phyloP scores from a whole-genome alignment of 2,113 vertebrate genomes.

The Paramisgurnus dabryanus region DNA sequence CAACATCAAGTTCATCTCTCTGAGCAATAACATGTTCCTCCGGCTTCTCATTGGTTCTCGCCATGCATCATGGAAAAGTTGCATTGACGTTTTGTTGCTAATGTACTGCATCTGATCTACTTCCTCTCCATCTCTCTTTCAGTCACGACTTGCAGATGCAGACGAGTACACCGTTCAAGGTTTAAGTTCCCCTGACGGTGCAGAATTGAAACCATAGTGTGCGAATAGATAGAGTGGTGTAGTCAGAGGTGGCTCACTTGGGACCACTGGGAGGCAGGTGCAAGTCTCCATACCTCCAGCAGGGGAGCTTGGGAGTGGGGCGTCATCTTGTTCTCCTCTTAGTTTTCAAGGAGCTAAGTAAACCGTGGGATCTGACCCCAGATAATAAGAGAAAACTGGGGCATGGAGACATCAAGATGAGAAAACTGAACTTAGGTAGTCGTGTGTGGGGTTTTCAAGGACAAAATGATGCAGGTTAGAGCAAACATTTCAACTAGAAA shows the following conservation, averaged over 20 bases:
- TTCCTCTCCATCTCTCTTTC: slow-evolving; percentile 2
- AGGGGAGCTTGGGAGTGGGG: slow-evolving; percentile 31
- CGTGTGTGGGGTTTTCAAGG: neutral
- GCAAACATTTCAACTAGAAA: neutral
- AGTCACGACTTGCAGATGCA: slow-evolving; percentile 49
- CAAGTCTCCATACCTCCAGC: slow-evolving; percentile 44
- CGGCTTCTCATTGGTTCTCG: neutral
- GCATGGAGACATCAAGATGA: neutral
- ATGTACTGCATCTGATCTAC: neutral
- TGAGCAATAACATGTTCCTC: neutral
- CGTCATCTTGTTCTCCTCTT: slow-evolving; percentile 52
- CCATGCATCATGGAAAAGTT: neutral
- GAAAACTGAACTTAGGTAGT: neutral
- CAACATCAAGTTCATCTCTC: no score
- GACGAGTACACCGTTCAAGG: slow-evolving; percentile 12
- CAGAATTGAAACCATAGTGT: slow-evolving; percentile 57
- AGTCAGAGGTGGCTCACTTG: slow-evolving; percentile 10
- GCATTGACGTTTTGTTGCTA: neutral
- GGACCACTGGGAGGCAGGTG: slow-evolving; percentile 17
- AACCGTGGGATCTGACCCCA: neutral
- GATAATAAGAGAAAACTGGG: slow-evolving; percentile 17
- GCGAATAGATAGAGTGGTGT: slow-evolving; percentile 6
- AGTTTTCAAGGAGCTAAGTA: slow-evolving; percentile 26
- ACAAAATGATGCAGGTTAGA: neutral
- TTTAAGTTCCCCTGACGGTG: slow-evolving; percentile 61